Conservation (phyloP, 2,888 invertebrate genomes). For the Drosophila percnosoma region DNA sequence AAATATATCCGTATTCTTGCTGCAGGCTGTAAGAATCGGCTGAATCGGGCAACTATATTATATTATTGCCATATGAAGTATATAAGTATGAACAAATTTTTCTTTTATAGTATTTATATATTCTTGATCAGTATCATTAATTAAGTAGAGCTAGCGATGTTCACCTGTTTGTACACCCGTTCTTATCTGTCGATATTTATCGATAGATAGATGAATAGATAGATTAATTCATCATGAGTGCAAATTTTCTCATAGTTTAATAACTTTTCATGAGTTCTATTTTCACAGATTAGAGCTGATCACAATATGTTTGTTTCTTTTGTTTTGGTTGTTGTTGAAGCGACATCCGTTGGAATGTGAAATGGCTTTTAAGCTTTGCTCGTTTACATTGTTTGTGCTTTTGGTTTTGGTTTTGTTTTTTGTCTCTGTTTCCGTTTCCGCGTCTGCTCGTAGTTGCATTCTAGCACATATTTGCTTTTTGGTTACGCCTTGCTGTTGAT, state of each 20-base stretch:
- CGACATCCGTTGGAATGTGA: not conserved
- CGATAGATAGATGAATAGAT: not conserved
- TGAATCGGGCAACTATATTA: too few relatives aligned
- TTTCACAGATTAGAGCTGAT: not conserved
- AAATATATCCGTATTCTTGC: too few relatives aligned
- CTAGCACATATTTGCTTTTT: slow-evolving; percentile 34
- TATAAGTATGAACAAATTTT: too few relatives aligned
- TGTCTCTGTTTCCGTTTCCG: slow-evolving; percentile 4
- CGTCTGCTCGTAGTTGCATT: slow-evolving; percentile 8
- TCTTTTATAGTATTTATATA: not conserved
- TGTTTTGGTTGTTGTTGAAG: not conserved
- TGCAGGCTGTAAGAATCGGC: too few relatives aligned
- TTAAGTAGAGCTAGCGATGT: not conserved
- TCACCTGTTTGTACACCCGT: not conserved
- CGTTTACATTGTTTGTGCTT: slow-evolving; percentile 1
- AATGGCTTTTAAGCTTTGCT: slow-evolving; percentile 6
- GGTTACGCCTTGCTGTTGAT: slow-evolving; percentile 31
- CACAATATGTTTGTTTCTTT: not conserved
- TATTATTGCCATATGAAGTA: too few relatives aligned
- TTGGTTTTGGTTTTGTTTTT: not conserved
- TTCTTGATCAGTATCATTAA: not conserved
- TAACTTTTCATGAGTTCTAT: not conserved
- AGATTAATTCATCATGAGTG: not conserved
- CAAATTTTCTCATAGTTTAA: not conserved
- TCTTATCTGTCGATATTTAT: not conserved